Evolutionary conservation across 2,113 vertebrate genomes (phyloP), one percentile per base, ranked within the genome.

Genomic region (Geothlypis trichas): DNA sequence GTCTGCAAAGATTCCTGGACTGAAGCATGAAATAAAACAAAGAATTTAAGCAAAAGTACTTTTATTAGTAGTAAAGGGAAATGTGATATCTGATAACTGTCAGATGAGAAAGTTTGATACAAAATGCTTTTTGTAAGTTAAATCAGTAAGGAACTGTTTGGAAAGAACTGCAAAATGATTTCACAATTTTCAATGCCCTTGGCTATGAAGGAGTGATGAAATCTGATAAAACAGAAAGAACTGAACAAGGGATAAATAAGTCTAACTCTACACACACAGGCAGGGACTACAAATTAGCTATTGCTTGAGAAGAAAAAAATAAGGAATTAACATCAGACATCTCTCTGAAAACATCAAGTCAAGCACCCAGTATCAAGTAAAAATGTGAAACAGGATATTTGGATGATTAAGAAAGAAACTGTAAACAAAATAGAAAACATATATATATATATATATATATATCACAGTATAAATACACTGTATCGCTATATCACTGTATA

Each of bases 1-100:
- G 52, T 52, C 33, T 84, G 47, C 35, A 77, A 80, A 59, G 47
- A 44, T 86, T 90, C 57, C 68, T 92, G 72, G 51, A 71, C 42
- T 59, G 65, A 96, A 41, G 67, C 85, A 96, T 88, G 55, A 96
- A 96, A 93, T 92, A 95, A 90, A 96, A 93, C 96, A 81, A 87
- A 92, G 16, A 5, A 80, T 84, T 97, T 97, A 97, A 95, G 52
- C 76, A 97, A 97, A 97, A 95, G 90, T 95, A 92, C 57, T 92
- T 97, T 97, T 97, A 97, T 97, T 97, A 93, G 76, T 97, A 95
- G 68, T 95, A 97, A 96, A 95, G 80, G 83, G 65, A 97, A 93
- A 90, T 80, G 46, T 74, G 83, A 78, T 93, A 84, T 67, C 94
- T 96, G 93, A 95, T 94, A 95, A 95, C 52, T 84, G 88, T 93